phyloP scores from a whole-genome alignment of 2,888 invertebrate genomes.

The Idaea aversata region DNA sequence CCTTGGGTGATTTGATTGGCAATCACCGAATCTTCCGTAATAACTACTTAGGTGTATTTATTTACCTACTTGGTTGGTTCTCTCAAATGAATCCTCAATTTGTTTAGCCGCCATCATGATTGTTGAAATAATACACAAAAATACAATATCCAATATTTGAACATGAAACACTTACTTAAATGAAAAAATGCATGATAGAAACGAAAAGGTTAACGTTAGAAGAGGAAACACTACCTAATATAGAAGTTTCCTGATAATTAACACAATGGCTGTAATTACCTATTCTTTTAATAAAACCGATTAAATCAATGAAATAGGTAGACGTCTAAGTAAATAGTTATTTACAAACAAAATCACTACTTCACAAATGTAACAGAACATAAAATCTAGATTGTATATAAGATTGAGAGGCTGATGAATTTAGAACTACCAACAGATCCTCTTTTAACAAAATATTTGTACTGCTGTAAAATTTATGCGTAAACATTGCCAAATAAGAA shows the following conservation, averaged over 20 bases:
- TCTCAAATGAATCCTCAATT: not conserved
- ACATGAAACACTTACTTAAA: no score
- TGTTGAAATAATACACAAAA: not conserved
- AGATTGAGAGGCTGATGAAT: not conserved
- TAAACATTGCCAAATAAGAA: not conserved
- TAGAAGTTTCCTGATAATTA: not conserved
- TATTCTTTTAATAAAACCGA: not conserved
- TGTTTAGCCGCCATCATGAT: not conserved
- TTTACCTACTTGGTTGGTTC: not conserved
- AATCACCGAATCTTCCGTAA: constrained; percentile 11
- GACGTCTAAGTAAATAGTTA: not conserved
- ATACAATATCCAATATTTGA: no score
- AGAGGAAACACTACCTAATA: no score
- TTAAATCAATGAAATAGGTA: not conserved
- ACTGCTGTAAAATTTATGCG: constrained; percentile 5
- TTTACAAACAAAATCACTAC: not conserved
- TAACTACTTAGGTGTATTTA: not conserved
- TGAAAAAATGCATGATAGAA: no score
- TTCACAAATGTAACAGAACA: not conserved
- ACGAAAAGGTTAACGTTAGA: no score
- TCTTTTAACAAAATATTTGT: not conserved
- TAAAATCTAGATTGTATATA: not conserved
- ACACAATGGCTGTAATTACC: not conserved
- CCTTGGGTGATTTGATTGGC: not conserved
- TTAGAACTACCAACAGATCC: not conserved